phyloP scores from a whole-genome alignment of 2,888 invertebrate species.

The Saturnia pavonia region DNA sequence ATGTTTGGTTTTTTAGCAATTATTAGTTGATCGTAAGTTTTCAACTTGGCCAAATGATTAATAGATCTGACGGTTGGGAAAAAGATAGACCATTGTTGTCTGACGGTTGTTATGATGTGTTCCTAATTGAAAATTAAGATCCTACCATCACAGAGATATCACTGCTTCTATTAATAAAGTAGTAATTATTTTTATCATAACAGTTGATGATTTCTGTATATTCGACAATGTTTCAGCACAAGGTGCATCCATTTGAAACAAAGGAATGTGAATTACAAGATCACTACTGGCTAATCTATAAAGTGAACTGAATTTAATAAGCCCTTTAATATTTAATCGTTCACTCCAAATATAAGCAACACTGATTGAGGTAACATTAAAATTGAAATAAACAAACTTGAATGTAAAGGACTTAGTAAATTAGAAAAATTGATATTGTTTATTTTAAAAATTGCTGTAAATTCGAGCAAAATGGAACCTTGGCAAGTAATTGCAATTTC shows the following conservation, averaged over 20 bases:
- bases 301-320: neutral
- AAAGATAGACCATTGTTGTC: neutral
- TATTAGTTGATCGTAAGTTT: neutral
- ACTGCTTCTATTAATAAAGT: neutral
- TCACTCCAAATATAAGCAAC: neutral
- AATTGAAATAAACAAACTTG: neutral
- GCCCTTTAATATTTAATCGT: neutral
- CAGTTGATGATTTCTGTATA: neutral
- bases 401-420: neutral
- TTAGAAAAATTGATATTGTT: neutral
- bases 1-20: neutral
- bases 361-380: neutral
- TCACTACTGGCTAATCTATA: neutral
- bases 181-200: neutral
- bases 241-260: neutral
- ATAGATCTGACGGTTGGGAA: neutral
- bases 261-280: neutral
- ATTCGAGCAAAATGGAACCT: conserved; percentile 24
- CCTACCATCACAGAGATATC: neutral
- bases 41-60: neutral
- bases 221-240: neutral
- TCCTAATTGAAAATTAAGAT: neutral
- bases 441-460: neutral
- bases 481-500: conserved; percentile 35
- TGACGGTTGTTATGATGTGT: neutral